phyloP scores from a whole-genome alignment of 2,888 invertebrate species.

The Dichetophora obliterata region DNA sequence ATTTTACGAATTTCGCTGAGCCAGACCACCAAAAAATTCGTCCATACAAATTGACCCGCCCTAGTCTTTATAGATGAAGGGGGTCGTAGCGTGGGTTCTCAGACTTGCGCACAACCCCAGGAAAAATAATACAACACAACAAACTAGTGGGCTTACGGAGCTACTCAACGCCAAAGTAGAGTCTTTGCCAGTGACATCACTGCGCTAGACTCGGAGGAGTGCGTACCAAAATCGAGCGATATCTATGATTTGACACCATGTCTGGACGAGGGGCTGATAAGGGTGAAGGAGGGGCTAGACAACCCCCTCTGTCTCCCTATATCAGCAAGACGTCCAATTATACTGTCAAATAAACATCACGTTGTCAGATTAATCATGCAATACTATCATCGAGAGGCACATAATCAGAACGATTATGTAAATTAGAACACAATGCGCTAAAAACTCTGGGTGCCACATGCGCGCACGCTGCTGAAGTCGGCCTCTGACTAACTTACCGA shows the following conservation, averaged over 20 bases:
- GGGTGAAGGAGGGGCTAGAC: conserved; percentile 39
- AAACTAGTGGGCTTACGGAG: not conserved
- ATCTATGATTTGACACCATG: conserved; percentile 24
- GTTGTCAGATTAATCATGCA: too few relatives aligned
- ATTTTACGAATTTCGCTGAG: too few relatives aligned
- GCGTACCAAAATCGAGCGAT: not conserved
- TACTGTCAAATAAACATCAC: too few relatives aligned
- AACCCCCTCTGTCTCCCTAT: conserved; percentile 40
- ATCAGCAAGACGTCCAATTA: too few relatives aligned
- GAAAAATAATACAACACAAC: not conserved
- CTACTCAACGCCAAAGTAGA: not conserved
- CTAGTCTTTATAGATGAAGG: too few relatives aligned
- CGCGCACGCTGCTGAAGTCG: too few relatives aligned
- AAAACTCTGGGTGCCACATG: conserved; percentile 42
- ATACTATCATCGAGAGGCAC: not conserved
- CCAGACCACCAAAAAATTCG: too few relatives aligned
- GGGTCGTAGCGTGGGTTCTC: too few relatives aligned
- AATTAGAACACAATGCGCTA: conserved; percentile 41
- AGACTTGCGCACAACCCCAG: not conserved
- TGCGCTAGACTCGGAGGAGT: not conserved
- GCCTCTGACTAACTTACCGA: conserved; percentile 29
- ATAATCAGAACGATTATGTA: conserved; percentile 41
- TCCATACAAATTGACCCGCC: too few relatives aligned
- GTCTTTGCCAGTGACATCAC: too few relatives aligned
- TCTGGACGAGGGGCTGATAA: conserved; percentile 32